Conservation (phyloP, 2,888 invertebrate genomes). For the Xylota segnis region DNA sequence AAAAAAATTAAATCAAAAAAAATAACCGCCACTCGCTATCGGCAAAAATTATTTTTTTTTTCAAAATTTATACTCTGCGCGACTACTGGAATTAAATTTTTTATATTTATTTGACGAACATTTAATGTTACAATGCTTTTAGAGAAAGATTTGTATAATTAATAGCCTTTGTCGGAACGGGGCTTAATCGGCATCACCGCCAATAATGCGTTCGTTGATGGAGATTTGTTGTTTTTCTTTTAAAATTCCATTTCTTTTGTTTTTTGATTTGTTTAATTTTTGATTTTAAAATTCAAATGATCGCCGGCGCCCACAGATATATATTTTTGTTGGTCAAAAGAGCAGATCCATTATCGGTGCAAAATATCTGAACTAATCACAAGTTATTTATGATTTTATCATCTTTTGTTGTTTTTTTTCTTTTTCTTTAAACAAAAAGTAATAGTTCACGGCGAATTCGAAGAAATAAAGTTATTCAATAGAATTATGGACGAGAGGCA, state of each 20-base stretch:
- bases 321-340: background rate
- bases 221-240: conserved; percentile 67
- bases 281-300: conserved; percentile 64
- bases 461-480: background rate
- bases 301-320: conserved; percentile 62
- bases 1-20: conserved; percentile 51
- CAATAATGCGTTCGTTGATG: conserved; percentile 64
- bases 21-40: conserved; percentile 54
- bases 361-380: conserved; percentile 46
- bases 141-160: conserved; percentile 74
- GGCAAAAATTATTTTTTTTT: conserved; percentile 20
- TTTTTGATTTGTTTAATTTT: conserved; percentile 1
- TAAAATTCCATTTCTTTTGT: conserved; percentile 23
- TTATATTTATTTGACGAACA: conserved; percentile 74
- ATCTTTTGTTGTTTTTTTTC: background rate
- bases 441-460: background rate
- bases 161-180: conserved; percentile 70
- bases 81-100: conserved; percentile 76
- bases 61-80: conserved; percentile 47
- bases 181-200: conserved; percentile 43
- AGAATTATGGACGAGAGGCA: background rate
- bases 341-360: conserved; percentile 33
- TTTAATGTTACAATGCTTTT: conserved; percentile 76
- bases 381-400: conserved; percentile 46
- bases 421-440: background rate